Evolutionary conservation across 2,888 invertebrate species (phyloP), one percentile per base, ranked within the genome.

Genomic region (Ophonus ardosiacus): DNA sequence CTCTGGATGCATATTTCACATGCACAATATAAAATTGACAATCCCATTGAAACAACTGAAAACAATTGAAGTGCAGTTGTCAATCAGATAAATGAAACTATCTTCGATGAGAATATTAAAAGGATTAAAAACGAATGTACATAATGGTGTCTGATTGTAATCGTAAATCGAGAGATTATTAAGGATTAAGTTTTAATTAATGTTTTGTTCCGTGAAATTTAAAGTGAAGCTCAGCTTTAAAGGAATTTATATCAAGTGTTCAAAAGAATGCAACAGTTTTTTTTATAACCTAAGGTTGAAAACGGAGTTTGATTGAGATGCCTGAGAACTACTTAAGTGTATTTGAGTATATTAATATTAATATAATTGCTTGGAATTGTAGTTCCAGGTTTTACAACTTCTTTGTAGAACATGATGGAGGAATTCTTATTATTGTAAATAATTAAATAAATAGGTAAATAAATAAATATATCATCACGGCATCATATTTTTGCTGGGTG

Each of bases 141-240:
- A 63, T 63, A 63, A 63, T 63, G 21, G 63, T 63, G 63, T 24
- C 63, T 63, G 63, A 63, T 63, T 63, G 18, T 21, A 63, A 24
- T 63, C 63, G 63, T 63, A 63, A 63, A 63, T 63, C 63, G 13
- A 10, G 24, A 63, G 63, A 63, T 63, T 63, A 63, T 63, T 61
- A 8, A 21, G 21, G 61, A 61, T 61, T 61, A 63, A 21, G 21
- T 24, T 63, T 63, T 63, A 63, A 63, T 63, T 63, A 63, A 63
- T 63, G 63, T 63, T 63, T 63, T 63, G 63, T 63, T 63, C 24
- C 24, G 5, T 21, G 24, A 24, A 63, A 63, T 63, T 63, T 63
- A 21, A 63, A 63, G 21, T 21, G 63, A 24, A 24, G 24, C 21
- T 63, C 63, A 8, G 21, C 63, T 63, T 63, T 63, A 63, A 63